Base-by-base conservation (phyloP, 2,113 vertebrate species). In the Cephalopholis sonnerati region DNA sequence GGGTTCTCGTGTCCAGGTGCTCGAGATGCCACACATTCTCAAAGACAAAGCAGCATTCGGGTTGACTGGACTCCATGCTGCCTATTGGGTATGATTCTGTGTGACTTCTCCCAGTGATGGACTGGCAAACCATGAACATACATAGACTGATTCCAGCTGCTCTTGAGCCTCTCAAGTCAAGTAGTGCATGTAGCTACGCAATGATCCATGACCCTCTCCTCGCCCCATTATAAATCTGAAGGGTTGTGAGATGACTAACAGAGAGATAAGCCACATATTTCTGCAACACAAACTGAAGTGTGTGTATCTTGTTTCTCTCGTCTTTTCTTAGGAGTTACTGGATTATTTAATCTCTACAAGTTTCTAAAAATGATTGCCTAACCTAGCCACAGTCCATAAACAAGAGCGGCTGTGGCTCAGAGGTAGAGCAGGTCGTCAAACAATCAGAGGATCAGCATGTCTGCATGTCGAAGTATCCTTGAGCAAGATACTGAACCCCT, bases 21-120 rank as follows among this genome's bases (percentile, higher is more conserved):
- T 62, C 22, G 46, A 15, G 13, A 66, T 74, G 17, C 8, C 13
- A 68, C 17, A 3, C 24, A 15, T 77, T 67, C 16, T 0, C 22
- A 64, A 44, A 63, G 48, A 76, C n/a, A 53, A 57, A 79, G 59
- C 32, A 79, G 41, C 20, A 41, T 53, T 54, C 16, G 50, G 39
- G 54, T 62, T 25, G 48, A 64, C 18, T 2, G 10, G 44, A 77
- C 51, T 63, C 9, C 55, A 58, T 71, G 71, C 36, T 74, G 53
- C 48, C 65, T 15, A 57, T 13, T 15, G 1, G 13, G 24, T 77
- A 16, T 55, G 36, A 71, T 20, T 58, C 24, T 22, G 12, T 65
- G 32, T 57, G 22, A 51, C 59, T 65, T 22, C 1, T 1, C 74
- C 22, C 65, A 79, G 17, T 29, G 51, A 73, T 44, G 39, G 20